Evolutionary conservation across 2,113 vertebrate species (phyloP), one percentile per base, ranked within the genome.

Genomic region (Nematolebias whitei): DNA sequence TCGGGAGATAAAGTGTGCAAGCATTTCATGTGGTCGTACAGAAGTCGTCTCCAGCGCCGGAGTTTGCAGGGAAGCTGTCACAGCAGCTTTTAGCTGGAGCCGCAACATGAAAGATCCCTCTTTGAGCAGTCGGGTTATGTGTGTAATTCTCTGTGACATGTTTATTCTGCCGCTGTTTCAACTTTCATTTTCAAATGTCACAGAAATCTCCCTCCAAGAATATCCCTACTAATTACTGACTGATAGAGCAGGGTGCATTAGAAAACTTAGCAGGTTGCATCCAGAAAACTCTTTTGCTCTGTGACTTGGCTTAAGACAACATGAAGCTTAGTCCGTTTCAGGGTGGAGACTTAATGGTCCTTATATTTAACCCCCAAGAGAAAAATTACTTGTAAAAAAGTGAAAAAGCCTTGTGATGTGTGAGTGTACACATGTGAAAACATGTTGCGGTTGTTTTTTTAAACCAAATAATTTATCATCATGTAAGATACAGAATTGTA

Each of bases 91-190:
- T 83, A 86, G 79, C 76, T 48, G 6, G 84, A 79, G 67, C 76
- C 18, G 66, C 77, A 78, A 88, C 88, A 90, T 91, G 79, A 91
- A 93, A 92, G 86, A 85, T 76, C 62, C 71, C 60, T 71, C 78
- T 89, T 83, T 83, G 82, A 88, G 83, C 60, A 40, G 80, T 49
- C 35, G 77, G 80, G 83, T 83, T 79, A 75, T 80, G 80, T 80
- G 84, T 89, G 85, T 90, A 91, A 92, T 92, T 90, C 91, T 84
- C 72, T 81, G 77, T 85, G 89, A 90, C 86, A 61, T 82, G 71
- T 85, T 86, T 85, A 87, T 88, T 87, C 76, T 78, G 82, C 74
- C 55, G 64, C 78, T 67, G 52, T 74, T 82, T 77, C 78, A 78
- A 78, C 85, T 81, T 85, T 84, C 84, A 73, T 88, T 88, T 88